Conservation (phyloP, 1,140 invertebrate species). For the Pogonus chalceus region DNA sequence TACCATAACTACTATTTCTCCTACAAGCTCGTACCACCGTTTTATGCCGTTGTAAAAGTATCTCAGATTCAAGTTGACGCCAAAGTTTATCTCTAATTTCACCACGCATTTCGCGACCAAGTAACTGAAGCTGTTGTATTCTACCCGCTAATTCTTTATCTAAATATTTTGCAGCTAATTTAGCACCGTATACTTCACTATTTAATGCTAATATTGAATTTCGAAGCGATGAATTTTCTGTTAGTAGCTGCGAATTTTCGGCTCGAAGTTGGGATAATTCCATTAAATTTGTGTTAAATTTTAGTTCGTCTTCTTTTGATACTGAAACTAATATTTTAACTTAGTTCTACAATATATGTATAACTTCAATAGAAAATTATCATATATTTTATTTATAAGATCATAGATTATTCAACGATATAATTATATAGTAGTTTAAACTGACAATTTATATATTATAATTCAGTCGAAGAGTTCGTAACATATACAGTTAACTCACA, state of each 20-base stretch:
- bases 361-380: too few relatives aligned
- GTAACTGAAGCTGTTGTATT: constrained; percentile 79
- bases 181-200: constrained; percentile 72
- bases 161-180: constrained; percentile 73
- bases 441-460: too few relatives aligned
- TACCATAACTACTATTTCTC: constrained; percentile 27
- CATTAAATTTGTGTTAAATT: constrained; percentile 26
- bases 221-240: constrained; percentile 60
- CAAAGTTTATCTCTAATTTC: constrained; percentile 69
- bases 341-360: too few relatives aligned
- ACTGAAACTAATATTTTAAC: too few relatives aligned
- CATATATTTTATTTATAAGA: too few relatives aligned
- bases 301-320: constrained; percentile 23
- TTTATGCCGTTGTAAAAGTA: constrained; percentile 74
- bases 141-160: constrained; percentile 79
- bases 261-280: constrained; percentile 43
- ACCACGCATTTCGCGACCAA: constrained; percentile 60
- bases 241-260: constrained; percentile 53
- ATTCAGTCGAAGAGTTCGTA: too few relatives aligned
- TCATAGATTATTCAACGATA: too few relatives aligned
- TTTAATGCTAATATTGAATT: constrained; percentile 62
- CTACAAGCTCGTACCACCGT: constrained; percentile 56
- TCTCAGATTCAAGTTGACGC: constrained; percentile 79
- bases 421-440: too few relatives aligned
- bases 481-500: too few relatives aligned